Conservation (phyloP, 2,888 invertebrate species). For the Dilophus febrilis region DNA sequence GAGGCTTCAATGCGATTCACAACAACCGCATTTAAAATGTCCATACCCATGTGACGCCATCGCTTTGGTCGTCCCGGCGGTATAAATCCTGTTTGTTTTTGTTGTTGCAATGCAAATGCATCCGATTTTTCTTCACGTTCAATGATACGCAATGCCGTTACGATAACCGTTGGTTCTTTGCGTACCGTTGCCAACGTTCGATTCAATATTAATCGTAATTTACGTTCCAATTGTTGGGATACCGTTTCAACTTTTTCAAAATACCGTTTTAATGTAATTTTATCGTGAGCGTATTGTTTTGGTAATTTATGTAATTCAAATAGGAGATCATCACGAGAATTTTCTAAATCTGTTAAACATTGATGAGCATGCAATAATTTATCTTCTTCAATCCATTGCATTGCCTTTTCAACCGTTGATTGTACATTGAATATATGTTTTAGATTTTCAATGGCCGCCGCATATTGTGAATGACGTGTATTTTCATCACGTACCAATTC, state of each 20-base stretch:
- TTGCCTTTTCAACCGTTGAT: conserved; percentile 87
- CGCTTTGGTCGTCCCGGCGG: conserved; percentile 87
- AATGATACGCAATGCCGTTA: conserved; percentile 88
- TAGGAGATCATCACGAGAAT: conserved; percentile 87
- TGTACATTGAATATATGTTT: conserved; percentile 97
- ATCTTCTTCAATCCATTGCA: conserved; percentile 85
- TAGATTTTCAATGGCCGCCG: conserved; percentile 93
- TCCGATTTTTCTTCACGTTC: conserved; percentile 95
- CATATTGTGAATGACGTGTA: conserved; percentile 88
- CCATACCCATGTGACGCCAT: conserved; percentile 76
- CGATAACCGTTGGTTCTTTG: conserved; percentile 87
- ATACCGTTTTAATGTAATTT: conserved; percentile 84
- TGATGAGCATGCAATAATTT: conserved; percentile 87
- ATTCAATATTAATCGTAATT: conserved; percentile 74
- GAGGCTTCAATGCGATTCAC: conserved; percentile 83
- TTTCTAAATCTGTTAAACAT: conserved; percentile 88
- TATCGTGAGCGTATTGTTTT: conserved; percentile 77
- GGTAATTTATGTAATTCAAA: conserved; percentile 88
- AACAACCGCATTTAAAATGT: conserved; percentile 62
- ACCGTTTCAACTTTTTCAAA: conserved; percentile 89
- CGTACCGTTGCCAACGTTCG: conserved; percentile 86
- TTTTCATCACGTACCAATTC: conserved; percentile 83
- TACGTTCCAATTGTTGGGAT: conserved; percentile 76
- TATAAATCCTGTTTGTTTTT: conserved; percentile 70
- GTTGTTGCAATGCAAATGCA: conserved; percentile 60